Evolutionary conservation across 2,888 invertebrate genomes (phyloP), one percentile per base, ranked within the genome.

Genomic region (Conops quadrifasciatus): DNA sequence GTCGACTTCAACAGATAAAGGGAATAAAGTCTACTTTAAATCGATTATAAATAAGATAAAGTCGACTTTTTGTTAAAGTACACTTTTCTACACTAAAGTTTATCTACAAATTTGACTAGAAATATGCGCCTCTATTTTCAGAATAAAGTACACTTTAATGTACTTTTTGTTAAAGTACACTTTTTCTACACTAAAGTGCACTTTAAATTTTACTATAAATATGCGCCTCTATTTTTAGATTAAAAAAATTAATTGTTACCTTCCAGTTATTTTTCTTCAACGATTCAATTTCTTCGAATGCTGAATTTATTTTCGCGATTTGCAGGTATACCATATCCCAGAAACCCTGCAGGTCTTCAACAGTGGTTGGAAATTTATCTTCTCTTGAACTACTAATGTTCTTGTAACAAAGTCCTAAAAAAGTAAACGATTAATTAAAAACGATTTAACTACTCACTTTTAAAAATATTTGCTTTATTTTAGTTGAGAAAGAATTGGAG

Each of bases 261-360:
- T 90, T 88, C 94, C 94, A 94, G 71, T 90, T 88, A 75, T 91
- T 92, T 15, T 84, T 87, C 78, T 88, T 90, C 15, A 93, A 84
- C 13, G 81, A 81, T 7, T 90, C 90, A 49, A 94, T 89, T 72
- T 93, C 91, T 16, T 89, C 88, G 83, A 94, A 95, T 77, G 94
- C 87, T 4, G 90, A 89, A 82, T 95, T 91, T 68, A 97, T 91
- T 81, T 96, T 94, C 73, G 91, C 90, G 24, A 97, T 93, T 87
- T 97, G 97, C 64, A 97, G 89, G 84, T 93, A 91, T 36, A 97
- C 95, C 96, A 98, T 96, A 86, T 98, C 97, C 97, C 97, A 98
- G 88, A 98, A 98, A 0, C 97, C 98, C 80, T 94, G 95, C 74
- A 98, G 88, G 85, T 98, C 98, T 78, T 94, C 92, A 76, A 91